Base-by-base conservation (phyloP, 2,797 vertebrate species). In the Gallirallus australis region DNA sequence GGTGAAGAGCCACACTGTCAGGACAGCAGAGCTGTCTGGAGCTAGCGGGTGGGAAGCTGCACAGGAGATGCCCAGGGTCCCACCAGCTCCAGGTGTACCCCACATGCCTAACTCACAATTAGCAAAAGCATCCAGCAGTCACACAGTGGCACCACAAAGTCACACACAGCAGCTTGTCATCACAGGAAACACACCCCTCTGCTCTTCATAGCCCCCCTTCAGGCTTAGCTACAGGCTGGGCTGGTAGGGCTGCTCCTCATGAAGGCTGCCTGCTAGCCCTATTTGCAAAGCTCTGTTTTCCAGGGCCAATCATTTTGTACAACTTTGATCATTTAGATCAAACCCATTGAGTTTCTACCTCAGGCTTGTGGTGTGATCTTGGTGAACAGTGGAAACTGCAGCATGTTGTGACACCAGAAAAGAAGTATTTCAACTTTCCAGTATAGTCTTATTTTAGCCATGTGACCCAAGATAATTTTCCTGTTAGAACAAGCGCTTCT, bases 191-290 rank as follows among this genome's bases (percentile, higher is more conserved):
- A 24, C 27, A 30, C 1, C 2, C 23, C 47, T 54, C n/a, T 33
- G 4, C 2, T 2, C 15, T 27, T 35, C 14, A 14, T 5, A 23
- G 28, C 2, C 18, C 25, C 6, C 0, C 21, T 31, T 33, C 7
- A 65, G 63, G 40, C 40, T 61, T 47, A 57, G 13, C 30, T 25
- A 39, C 1, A 2, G 20, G 37, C 66, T 77, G 25, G 28, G 39
- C 31, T 64, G 48, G 47, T 23, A 75, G 39, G 18, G 24, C 27
- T 57, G 33, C 37, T 88, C 35, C 48, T 84, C 48, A 5, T 18
- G 68, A 65, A 86, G 30, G 5, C 9, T 23, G 15, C 20, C 54
- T 72, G 37, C 27, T 7, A 65, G 45, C 7, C 25, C 1, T 48
- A 27, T 28, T 63, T 56, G 8, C 37, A 65, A 71, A 89, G n/a